These are phyloP conservation scores for Acipenser oxyrinchus DNA, from an alignment of 2,797 vertebrate genomes.

Conservation along the genomic window DNA sequence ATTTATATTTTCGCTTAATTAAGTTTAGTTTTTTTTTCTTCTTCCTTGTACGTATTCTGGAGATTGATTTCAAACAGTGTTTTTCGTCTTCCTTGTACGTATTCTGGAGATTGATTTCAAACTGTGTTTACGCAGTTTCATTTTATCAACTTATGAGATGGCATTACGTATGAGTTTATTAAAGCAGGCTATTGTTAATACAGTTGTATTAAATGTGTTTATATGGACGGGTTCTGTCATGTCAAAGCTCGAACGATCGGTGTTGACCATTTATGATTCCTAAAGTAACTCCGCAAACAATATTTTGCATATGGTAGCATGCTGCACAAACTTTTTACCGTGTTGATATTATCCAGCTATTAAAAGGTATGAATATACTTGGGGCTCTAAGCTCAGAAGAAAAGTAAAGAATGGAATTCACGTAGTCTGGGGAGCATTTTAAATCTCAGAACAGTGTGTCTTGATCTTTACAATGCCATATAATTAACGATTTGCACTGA, in stretches of 20 bases:
- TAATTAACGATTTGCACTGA: conserved; percentile 56
- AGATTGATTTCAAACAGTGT: not conserved
- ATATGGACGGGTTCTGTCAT: no score
- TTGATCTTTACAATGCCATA: conserved; percentile 45
- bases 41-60: not conserved
- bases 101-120: not conserved
- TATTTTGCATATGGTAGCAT: no score
- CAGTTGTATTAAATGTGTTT: no score
- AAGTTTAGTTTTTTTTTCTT: not conserved
- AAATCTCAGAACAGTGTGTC: conserved; percentile 38
- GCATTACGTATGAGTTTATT: no score
- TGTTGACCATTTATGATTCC: no score
- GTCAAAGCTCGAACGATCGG: no score
- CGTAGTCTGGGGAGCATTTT: conserved; percentile 32
- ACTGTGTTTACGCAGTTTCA: not conserved
- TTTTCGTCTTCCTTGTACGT: not conserved
- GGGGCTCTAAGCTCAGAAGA: conserved; percentile 18
- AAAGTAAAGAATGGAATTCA: conserved; percentile 33
- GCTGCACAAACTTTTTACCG: no score
- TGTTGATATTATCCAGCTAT: no score
- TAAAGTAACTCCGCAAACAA: no score
- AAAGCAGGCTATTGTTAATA: no score
- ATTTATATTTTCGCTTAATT: not conserved
- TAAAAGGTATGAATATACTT: not conserved
- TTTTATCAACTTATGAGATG: not conserved